phyloP scores from a whole-genome alignment of 2,113 vertebrate genomes.

The Arvicanthis niloticus region DNA sequence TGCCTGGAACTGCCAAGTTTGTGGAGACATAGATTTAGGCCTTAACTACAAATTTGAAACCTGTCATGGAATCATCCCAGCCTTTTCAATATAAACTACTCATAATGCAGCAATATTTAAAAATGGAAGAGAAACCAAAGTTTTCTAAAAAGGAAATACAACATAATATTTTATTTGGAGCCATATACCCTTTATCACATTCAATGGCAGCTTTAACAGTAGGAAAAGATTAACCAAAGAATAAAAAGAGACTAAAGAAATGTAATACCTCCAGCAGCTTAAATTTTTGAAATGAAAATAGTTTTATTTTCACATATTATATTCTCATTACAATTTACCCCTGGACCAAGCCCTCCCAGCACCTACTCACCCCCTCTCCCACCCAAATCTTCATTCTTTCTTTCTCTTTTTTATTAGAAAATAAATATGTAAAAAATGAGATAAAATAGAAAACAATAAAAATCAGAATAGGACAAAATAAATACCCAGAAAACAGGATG shows the following conservation, averaged over 20 bases:
- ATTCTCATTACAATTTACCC: not conserved
- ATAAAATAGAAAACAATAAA: not conserved
- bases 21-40: not conserved
- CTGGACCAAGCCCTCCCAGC: not conserved
- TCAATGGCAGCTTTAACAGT: not conserved
- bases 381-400: accelerated
- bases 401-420: not conserved
- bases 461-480: not conserved
- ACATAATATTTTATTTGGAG: not conserved
- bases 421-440: not conserved
- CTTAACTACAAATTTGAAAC: not conserved
- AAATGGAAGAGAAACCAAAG: not conserved
- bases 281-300: not conserved
- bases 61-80: too few species aligned
- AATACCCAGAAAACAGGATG: too few species aligned
- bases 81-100: not conserved
- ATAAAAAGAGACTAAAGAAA: not conserved
- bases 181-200: not conserved
- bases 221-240: not conserved
- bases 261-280: not conserved
- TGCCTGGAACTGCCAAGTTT: too few species aligned
- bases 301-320: not conserved
- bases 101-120: not conserved
- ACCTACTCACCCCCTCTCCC: too few species aligned
- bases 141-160: not conserved